Base-by-base conservation (phyloP, 2,797 vertebrate species). In the Menidia menidia region DNA sequence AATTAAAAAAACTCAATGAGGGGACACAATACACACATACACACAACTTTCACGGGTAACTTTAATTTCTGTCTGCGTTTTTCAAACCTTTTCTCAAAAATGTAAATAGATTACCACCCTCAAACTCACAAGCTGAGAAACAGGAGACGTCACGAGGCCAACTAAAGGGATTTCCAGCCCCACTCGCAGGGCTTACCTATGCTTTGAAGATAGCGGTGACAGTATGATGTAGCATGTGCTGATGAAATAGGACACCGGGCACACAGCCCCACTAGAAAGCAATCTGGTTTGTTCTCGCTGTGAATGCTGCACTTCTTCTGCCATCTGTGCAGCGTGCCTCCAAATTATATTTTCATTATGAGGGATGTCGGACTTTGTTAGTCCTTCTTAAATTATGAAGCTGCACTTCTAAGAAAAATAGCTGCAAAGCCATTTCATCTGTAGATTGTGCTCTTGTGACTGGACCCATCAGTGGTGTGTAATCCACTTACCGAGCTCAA, bases 271-370 rank as follows among this genome's bases (percentile, higher is more conserved):
- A 81, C 62, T 77, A 82, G 80, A 88, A 86, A 87, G 83, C 88
- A 86, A 88, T 89, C 86, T 86, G 88, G 65, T 74, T 65, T 71
- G 65, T 84, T 85, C 73, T 80, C 3, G 10, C 68, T 61, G 79
- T 69, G 75, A 84, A 81, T 75, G 53, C 73, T 74, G 64, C 64
- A 75, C 59, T 85, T 84, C 82, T 83, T 77, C 75, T 58, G 43
- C 86, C 88, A 89, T 91, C 87, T 90, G 89, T 80, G 78, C 75
- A 15, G 47, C 63, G 64, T 61, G 78, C 68, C 80, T 85, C 45
- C 71, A 84, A 77, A 83, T 83, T 60, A 77, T 71, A 70, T 73
- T 81, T 88, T 75, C 62, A 78, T 83, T 79, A 70, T 75, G 66
- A 53, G 74, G 31, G 47, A 82, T 73, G 79, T 73, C 77, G 71